Base-by-base conservation (phyloP, 2,888 invertebrate species). In the Hartigia nigra region DNA sequence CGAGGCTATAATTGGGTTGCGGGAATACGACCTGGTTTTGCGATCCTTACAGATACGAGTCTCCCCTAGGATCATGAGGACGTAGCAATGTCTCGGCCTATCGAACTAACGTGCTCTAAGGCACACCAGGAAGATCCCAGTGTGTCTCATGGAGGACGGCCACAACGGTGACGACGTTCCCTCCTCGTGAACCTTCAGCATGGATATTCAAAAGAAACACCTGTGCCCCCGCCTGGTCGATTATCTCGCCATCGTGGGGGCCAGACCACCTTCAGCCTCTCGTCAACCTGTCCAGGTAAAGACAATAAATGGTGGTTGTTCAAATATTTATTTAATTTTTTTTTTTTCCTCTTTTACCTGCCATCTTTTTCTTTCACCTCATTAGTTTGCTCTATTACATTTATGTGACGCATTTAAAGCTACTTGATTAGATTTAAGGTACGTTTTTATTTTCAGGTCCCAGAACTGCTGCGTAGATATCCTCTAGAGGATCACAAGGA, bases 221-320 rank as follows among this genome's bases (percentile, higher is more conserved):
- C 92, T 97, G 87, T 97, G 97, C 91, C 97, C 97, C 89, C 95
- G 97, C 86, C 93, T 97, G 90, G 96, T 97, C 93, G 99, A 99
- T 94, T 99, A 99, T 93, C 94, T 99, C 91, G 97, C 99, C 87
- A 97, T 99, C 90, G 98, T 99, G 87, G 99, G 99, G 87, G 97
- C 97, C 39, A 94, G 96, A 84, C 96, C 97, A 74, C 95, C 95
- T 75, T 93, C 95, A 87, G 92, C 94, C 83, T 94, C 97, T 85
- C 94, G 95, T 83, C 95, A 94, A 87, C 95, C 96, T 70, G 96
- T 96, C 78, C 96, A 96, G 95, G 96, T 96, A 91, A 91, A 87
- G 87, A 74, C 35, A 36, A 55, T 55, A 23, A 55, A 23, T 55
- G 55, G 1, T 55, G 9, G 23, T 55, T 55, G 55, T 55, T 55